Evolutionary conservation across 2,113 vertebrate genomes (phyloP).

Genomic region (Protobothrops mucrosquamatus): DNA sequence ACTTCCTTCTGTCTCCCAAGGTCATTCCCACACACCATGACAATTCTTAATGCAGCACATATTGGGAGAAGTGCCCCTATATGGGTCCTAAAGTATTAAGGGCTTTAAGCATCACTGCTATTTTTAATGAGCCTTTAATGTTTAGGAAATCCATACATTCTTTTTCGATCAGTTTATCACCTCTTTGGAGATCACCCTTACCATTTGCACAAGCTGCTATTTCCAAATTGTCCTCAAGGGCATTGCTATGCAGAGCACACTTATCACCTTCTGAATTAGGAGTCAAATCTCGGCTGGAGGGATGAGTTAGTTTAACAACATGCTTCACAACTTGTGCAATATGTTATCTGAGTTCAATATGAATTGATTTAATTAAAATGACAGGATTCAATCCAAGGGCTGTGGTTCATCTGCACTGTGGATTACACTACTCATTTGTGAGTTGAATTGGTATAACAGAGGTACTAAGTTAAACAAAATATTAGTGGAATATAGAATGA

Average conservation of each 20-base stretch:
- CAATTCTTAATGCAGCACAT: not conserved
- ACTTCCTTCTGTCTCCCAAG: not conserved
- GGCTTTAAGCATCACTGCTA: not conserved
- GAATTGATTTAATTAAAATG: not conserved
- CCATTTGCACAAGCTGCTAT: not conserved
- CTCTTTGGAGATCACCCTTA: not conserved
- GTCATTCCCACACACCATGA: not conserved
- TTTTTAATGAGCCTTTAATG: not conserved
- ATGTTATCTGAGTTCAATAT: not conserved
- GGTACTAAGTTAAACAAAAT: not conserved
- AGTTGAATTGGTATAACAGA: not conserved
- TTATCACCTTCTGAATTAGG: not conserved
- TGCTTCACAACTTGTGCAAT: not conserved
- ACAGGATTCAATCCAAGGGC: not conserved
- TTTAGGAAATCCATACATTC: not conserved
- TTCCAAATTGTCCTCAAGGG: not conserved
- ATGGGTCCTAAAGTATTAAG: not conserved
- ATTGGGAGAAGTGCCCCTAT: not conserved
- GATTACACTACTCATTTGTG: fast-evolving
- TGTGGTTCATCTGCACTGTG: not conserved
- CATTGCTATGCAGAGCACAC: not conserved
- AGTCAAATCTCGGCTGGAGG: not conserved
- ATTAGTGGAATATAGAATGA: not conserved
- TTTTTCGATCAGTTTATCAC: not conserved
- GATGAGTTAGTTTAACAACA: not conserved